Percentiles rank a stretch among this genome's conserved stretches.
Evolutionary conservation across 2,797 vertebrate genomes (phyloP).

Genomic region (Cossypha heuglini): DNA sequence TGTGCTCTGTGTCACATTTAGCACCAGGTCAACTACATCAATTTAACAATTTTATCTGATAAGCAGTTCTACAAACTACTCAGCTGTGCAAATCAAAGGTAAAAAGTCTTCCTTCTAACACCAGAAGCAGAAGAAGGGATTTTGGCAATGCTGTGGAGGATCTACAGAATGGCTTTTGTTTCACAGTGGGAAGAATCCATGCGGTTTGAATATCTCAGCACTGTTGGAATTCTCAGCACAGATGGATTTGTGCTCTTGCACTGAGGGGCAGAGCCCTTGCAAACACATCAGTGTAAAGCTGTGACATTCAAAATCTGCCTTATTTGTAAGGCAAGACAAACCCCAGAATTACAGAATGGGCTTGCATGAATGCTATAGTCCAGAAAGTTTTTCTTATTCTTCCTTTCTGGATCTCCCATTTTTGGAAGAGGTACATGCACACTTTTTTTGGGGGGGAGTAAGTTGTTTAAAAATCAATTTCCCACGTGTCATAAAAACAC

Average conservation of each 20-base stretch:
- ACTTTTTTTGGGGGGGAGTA: fast-evolving
- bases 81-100: not conserved
- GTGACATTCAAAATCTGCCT: not conserved
- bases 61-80: not conserved
- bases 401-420: not conserved
- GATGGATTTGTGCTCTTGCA: not conserved
- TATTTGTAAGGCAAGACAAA: not conserved
- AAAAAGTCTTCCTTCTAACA: not conserved
- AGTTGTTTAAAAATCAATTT: not conserved
- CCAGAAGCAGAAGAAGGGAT: not conserved
- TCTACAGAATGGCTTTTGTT: not conserved
- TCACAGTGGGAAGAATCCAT: not conserved
- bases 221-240: not conserved
- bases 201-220: not conserved
- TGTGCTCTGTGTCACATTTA: not conserved
- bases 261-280: not conserved
- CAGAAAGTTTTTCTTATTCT: not conserved
- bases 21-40: not conserved
- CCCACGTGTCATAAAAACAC: not conserved
- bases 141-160: not conserved
- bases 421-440: not conserved
- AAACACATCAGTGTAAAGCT: not conserved
- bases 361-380: not conserved
- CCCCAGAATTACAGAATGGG: not conserved
- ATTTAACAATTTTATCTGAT: not conserved